phyloP scores from a whole-genome alignment of 2,888 invertebrate genomes.

The Drosophila prolongata region DNA sequence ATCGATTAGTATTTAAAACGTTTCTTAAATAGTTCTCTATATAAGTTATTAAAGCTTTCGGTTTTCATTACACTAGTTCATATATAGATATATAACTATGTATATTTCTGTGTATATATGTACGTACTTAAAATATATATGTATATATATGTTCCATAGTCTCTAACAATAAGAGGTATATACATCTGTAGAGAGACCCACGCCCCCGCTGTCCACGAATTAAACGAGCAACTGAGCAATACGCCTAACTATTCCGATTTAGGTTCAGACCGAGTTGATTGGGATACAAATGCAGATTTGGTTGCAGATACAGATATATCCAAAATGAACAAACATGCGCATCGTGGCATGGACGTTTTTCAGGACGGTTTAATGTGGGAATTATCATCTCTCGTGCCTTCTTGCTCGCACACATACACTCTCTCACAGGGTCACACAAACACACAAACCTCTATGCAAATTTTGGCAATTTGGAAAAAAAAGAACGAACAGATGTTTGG shows the following conservation, averaged over 20 bases:
- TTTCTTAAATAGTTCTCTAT: constrained; percentile 74
- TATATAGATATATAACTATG: constrained; percentile 58
- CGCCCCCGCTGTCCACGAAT: constrained; percentile 14
- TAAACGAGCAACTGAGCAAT: constrained; percentile 1
- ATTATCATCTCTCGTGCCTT: constrained; percentile 4
- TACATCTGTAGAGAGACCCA: constrained; percentile 67
- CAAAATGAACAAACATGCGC: constrained; percentile 26
- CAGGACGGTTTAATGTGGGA: constrained; percentile 46
- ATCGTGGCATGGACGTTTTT: constrained; percentile 35
- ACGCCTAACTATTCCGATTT: constrained; percentile 1
- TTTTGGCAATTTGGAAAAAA: not conserved
- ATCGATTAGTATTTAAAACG: constrained; percentile 67
- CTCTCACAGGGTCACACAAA: constrained; percentile 2
- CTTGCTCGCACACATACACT: constrained; percentile 1
- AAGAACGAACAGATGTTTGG: constrained; percentile 1
- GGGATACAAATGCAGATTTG: not conserved
- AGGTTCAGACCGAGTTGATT: constrained; percentile 1
- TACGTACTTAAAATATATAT: constrained; percentile 48
- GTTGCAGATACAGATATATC: not conserved
- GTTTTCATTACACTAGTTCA: constrained; percentile 82
- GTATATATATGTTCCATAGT: constrained; percentile 58
- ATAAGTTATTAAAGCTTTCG: constrained; percentile 83
- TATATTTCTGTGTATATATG: constrained; percentile 43
- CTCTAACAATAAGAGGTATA: constrained; percentile 79
- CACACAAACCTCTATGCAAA: constrained; percentile 15